These are phyloP conservation scores for Anolis carolinensis DNA, from an alignment of 2,113 vertebrate species.

Conservation along the genomic window DNA sequence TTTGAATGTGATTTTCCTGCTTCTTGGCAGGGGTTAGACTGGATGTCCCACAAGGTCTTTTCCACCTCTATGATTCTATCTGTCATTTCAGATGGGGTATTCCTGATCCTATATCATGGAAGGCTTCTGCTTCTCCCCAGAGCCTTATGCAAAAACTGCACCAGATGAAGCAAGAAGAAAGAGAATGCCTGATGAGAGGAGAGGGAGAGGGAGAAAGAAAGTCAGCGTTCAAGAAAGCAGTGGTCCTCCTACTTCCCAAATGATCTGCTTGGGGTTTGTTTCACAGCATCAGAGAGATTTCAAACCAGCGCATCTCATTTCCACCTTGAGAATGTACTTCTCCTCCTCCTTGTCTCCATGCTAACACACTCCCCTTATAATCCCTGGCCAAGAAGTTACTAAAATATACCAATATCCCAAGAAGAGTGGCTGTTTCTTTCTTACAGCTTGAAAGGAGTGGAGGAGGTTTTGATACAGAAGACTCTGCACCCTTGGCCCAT, in stretches of 20 bases:
- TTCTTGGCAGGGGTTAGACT: no score
- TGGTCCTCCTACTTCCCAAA: not conserved
- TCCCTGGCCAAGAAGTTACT: not conserved
- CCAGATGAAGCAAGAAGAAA: slow-evolving; percentile 31
- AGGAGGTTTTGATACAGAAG: no score
- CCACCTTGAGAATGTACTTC: no score
- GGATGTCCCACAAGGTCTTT: no score
- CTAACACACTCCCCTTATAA: not conserved
- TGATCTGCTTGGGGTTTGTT: not conserved
- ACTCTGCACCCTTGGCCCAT: no score
- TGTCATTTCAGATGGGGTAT: not conserved
- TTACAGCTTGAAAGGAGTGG: no score
- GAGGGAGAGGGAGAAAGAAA: not conserved
- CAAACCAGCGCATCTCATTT: not conserved
- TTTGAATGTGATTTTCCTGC: no score
- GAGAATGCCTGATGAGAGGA: not conserved
- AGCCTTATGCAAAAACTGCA: slow-evolving; percentile 12
- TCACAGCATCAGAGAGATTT: not conserved
- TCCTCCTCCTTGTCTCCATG: not conserved
- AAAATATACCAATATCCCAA: not conserved
- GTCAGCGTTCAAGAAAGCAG: not conserved
- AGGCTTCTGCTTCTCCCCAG: not conserved
- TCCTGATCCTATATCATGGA: not conserved
- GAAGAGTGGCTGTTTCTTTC: not conserved
- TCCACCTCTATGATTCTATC: fast-evolving